phyloP scores from a whole-genome alignment of 2,888 invertebrate genomes.

The Apotomis betuletana region DNA sequence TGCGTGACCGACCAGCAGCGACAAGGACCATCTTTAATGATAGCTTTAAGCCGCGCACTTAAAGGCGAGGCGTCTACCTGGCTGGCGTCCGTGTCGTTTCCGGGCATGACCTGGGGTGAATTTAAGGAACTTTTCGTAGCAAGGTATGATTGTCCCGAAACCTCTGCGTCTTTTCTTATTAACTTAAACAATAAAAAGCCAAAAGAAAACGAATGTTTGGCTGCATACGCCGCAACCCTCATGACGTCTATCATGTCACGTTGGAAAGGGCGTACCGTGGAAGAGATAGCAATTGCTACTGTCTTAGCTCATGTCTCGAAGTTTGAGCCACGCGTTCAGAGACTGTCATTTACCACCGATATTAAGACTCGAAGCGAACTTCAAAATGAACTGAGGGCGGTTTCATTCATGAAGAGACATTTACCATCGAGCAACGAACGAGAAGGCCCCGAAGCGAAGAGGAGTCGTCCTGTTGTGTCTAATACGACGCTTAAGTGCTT shows the following conservation, averaged over 20 bases:
- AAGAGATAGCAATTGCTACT: conserved; percentile 32
- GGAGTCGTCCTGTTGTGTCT: background rate
- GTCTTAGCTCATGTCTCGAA: conserved; percentile 32
- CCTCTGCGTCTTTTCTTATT: background rate
- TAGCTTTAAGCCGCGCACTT: conserved; percentile 27
- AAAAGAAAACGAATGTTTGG: background rate
- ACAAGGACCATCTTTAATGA: conserved; percentile 23
- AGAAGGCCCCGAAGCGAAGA: background rate
- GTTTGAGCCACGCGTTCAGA: conserved; percentile 30
- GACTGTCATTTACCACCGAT: conserved; percentile 37
- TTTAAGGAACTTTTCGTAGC: conserved; percentile 27
- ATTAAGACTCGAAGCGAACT: conserved; percentile 18
- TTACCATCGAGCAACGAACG: background rate
- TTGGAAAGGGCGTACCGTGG: conserved; percentile 24
- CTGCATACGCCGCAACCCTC: background rate
- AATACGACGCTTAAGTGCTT: no score
- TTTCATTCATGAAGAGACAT: background rate
- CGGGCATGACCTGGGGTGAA: conserved; percentile 30
- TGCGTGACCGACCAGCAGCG: background rate
- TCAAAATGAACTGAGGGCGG: background rate
- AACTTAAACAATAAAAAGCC: background rate
- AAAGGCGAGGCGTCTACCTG: conserved; percentile 29
- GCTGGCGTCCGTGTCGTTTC: conserved; percentile 26
- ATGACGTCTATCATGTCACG: conserved; percentile 29
- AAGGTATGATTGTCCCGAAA: conserved; percentile 13